phyloP scores from a whole-genome alignment of 2,797 vertebrate species.

The Amblyraja radiata region DNA sequence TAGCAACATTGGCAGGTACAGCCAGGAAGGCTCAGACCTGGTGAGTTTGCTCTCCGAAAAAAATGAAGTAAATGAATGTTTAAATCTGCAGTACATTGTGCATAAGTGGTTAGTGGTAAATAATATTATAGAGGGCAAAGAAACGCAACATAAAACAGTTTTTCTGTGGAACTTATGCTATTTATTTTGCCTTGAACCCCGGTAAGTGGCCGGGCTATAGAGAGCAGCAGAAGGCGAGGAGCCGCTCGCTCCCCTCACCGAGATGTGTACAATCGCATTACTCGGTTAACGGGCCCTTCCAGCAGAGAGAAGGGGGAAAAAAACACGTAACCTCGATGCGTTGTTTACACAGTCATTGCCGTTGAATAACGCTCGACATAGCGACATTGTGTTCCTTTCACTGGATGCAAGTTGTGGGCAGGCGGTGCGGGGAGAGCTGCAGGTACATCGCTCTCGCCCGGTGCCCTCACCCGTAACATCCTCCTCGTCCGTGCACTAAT shows the following conservation, averaged over 20 bases:
- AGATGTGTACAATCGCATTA: background rate
- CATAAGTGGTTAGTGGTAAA: background rate
- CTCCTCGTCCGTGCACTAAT: too few relatives aligned
- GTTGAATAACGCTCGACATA: background rate
- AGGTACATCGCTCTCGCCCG: background rate
- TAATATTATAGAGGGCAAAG: background rate
- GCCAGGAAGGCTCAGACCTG: background rate
- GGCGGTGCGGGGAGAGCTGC: background rate
- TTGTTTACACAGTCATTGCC: background rate
- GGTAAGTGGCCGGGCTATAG: too few relatives aligned
- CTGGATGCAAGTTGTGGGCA: too few relatives aligned
- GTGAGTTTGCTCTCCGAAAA: background rate
- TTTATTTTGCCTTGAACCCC: background rate
- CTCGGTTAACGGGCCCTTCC: background rate
- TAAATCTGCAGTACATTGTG: background rate
- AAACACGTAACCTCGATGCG: background rate
- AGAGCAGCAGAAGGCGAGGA: background rate
- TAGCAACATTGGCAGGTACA: conserved; percentile 38
- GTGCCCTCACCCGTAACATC: background rate
- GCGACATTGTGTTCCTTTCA: background rate
- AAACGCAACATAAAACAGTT: too few relatives aligned
- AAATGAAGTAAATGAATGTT: background rate
- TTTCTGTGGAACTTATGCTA: background rate
- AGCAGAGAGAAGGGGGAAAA: background rate
- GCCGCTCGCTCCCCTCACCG: background rate